Percentiles rank a stretch among this genome's conserved stretches.
phyloP scores from a whole-genome alignment of 2,888 invertebrate species.

The Temnothorax rugatulus region DNA sequence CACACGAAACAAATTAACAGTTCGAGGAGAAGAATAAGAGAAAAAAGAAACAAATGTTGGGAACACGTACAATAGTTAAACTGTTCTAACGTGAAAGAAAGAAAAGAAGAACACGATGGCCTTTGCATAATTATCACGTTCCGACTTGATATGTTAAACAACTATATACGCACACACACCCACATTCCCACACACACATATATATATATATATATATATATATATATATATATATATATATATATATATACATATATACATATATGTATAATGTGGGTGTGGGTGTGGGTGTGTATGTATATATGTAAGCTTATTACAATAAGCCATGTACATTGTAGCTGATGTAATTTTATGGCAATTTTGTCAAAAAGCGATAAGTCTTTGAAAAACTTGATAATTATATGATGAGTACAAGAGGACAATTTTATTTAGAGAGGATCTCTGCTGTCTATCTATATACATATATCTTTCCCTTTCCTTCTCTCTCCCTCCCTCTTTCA shows the following conservation, averaged over 20 bases:
- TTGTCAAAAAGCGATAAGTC: constrained; percentile 65
- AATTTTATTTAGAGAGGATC: constrained; percentile 41
- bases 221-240: too few relatives aligned
- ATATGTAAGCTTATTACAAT: constrained; percentile 72
- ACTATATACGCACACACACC: background rate
- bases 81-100: constrained; percentile 52
- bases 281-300: constrained; percentile 34
- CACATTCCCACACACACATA: too few relatives aligned
- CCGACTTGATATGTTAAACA: constrained; percentile 64
- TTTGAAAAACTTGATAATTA: constrained; percentile 68
- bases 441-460: background rate
- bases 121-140: constrained; percentile 70
- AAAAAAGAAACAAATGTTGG: constrained; percentile 4
- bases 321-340: constrained; percentile 76
- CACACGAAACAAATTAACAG: constrained; percentile 27
- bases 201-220: too few relatives aligned
- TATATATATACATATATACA: too few relatives aligned
- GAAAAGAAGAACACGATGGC: constrained; percentile 60
- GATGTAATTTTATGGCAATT: constrained; percentile 27
- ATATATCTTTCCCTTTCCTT: background rate
- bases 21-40: constrained; percentile 29
- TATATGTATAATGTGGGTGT: too few relatives aligned
- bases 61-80: background rate
- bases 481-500: background rate
- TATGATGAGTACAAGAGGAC: constrained; percentile 46